Base-by-base conservation (phyloP, 1,140 invertebrate genomes). In the Campoletis sonorensis region DNA sequence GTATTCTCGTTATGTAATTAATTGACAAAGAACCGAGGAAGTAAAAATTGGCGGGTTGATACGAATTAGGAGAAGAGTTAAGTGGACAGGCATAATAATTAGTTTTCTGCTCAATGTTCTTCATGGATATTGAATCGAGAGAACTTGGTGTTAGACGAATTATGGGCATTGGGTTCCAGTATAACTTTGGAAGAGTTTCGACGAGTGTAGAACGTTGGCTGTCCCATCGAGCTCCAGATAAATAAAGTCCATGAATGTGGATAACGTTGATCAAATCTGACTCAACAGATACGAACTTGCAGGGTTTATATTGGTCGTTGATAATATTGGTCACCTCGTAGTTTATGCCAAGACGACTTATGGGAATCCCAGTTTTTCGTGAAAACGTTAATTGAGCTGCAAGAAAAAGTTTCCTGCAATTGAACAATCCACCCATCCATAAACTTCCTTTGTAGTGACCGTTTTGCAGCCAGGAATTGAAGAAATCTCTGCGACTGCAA, bases 151-250 rank as follows among this genome's bases (percentile, higher is more conserved):
- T 94, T 11, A 96, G 90, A 92, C 93, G 94, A 85, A 98, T 94
- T 11, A 93, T 91, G 4, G 97, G 97, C 93, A 98, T 94, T 0
- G 89, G 85, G 84, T 97, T 95, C 87, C 95, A 95, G 16, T 97
- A 92, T 79, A 97, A 91, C 92, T 98, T 98, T 0, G 96, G 95
- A 11, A 90, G 85, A 84, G 96, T 96, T 91, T 98, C 97, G 4
- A 91, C 93, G 5, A 98, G 90, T 4, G 89, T 84, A 54, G 87
- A 88, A 0, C 87, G 92, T 21, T 93, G 80, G 81, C 92, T 85
- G 87, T 98, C 94, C 97, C 97, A 98, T 61, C 95, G 93, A 37
- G 96, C 97, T 10, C 97, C 97, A 82, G 97, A 96, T 82, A 97
- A 93, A 88, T 95, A 97, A 26, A 98, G 90, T 4, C 97, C 97